phyloP scores from a whole-genome alignment of 1,140 invertebrate species.

The Drosophila murphyi region DNA sequence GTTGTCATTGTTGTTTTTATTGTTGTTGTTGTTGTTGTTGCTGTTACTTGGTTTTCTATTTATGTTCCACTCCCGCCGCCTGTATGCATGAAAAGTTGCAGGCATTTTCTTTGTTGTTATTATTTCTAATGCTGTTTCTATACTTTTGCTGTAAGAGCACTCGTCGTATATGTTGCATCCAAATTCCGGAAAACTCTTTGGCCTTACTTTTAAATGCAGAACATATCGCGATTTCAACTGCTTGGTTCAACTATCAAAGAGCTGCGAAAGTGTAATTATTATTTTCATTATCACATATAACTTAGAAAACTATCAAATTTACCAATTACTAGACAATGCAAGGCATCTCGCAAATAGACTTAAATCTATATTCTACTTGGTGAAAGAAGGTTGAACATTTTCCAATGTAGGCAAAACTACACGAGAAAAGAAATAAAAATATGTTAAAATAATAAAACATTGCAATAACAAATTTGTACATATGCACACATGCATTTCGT shows the following conservation, averaged over 20 bases:
- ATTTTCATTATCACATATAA: background rate
- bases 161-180: slow-evolving; percentile 39
- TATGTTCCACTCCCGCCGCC: slow-evolving; percentile 55
- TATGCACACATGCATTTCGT: background rate
- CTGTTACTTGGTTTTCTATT: slow-evolving; percentile 54
- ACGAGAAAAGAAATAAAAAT: too few species aligned
- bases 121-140: background rate
- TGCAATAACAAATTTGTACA: background rate
- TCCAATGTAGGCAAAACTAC: too few species aligned
- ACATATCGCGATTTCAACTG: slow-evolving; percentile 6
- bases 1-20: slow-evolving; percentile 19
- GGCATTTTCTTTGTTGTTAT: slow-evolving; percentile 54
- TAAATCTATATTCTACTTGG: too few species aligned
- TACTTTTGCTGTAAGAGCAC: slow-evolving; percentile 16
- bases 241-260: slow-evolving; percentile 4
- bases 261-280: background rate
- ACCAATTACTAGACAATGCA: background rate
- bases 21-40: slow-evolving; percentile 35
- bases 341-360: too few species aligned
- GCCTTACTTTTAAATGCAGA: slow-evolving; percentile 22
- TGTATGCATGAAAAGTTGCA: slow-evolving; percentile 61
- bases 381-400: too few species aligned
- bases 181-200: slow-evolving; percentile 49
- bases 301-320: background rate
- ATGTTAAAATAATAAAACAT: too few species aligned